Conservation (phyloP, 2,113 vertebrate genomes). For the Ailuropoda melanoleuca region DNA sequence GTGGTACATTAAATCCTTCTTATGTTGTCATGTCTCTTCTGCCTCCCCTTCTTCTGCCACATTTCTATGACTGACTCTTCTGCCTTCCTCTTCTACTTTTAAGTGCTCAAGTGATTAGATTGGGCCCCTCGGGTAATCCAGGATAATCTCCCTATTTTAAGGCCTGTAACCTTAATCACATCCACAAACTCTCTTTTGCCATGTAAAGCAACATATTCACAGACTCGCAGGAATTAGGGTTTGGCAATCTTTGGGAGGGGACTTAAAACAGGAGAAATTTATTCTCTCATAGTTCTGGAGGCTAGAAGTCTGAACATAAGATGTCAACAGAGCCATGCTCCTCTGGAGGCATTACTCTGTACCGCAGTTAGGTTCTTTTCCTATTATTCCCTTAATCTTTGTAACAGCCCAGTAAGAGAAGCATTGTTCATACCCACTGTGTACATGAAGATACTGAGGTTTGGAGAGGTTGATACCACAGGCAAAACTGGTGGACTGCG, state of each 20-base stretch:
- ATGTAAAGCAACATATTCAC: not conserved
- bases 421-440: not conserved
- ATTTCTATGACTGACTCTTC: not conserved
- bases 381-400: not conserved
- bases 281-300: not conserved
- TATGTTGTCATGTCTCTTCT: not conserved
- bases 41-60: not conserved
- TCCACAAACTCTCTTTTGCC: not conserved
- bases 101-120: slow-evolving; percentile 1
- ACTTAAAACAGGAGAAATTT: not conserved
- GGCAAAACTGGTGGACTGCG: not conserved
- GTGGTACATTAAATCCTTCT: not conserved
- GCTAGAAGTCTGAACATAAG: not conserved
- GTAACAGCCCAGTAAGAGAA: not conserved
- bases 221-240: not conserved
- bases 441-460: not conserved
- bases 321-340: not conserved
- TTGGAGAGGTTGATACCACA: not conserved
- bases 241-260: not conserved
- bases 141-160: slow-evolving; percentile 23
- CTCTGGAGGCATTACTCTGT: not conserved
- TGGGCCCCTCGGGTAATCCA: not conserved
- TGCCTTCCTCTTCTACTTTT: not conserved
- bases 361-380: not conserved
- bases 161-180: not conserved